phyloP scores from a whole-genome alignment of 2,797 vertebrate species.

The Crocodylus rhombifer region DNA sequence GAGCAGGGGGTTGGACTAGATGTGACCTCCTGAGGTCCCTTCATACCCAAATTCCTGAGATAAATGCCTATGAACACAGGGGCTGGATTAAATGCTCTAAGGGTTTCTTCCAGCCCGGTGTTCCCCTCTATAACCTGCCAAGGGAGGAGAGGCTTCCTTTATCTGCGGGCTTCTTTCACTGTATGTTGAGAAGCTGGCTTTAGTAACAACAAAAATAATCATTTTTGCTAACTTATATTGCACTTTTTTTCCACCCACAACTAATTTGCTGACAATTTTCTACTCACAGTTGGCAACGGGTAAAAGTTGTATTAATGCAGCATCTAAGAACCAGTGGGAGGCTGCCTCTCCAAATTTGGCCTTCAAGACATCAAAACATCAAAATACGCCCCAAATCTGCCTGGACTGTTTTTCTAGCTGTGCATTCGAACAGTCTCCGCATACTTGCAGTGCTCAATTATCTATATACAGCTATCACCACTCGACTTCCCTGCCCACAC shows the following conservation, averaged over 20 bases:
- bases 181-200: neutral
- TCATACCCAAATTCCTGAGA: no score
- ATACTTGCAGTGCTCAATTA: neutral
- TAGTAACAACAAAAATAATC: accelerated
- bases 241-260: neutral
- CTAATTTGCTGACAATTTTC: accelerated
- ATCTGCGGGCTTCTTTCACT: neutral
- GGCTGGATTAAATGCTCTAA: no score
- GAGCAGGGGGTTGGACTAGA: no score
- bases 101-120: no score
- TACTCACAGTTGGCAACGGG: neutral
- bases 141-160: neutral
- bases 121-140: neutral
- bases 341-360: neutral
- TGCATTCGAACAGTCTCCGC: neutral
- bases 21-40: no score
- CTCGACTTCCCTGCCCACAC: accelerated
- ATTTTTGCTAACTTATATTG: accelerated
- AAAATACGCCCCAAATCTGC: neutral
- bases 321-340: neutral
- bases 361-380: neutral
- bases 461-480: accelerated
- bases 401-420: neutral
- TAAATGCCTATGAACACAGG: no score
- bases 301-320: no score